Evolutionary conservation across 2,888 invertebrate species (phyloP).

Genomic region (Helobdella robusta): DNA sequence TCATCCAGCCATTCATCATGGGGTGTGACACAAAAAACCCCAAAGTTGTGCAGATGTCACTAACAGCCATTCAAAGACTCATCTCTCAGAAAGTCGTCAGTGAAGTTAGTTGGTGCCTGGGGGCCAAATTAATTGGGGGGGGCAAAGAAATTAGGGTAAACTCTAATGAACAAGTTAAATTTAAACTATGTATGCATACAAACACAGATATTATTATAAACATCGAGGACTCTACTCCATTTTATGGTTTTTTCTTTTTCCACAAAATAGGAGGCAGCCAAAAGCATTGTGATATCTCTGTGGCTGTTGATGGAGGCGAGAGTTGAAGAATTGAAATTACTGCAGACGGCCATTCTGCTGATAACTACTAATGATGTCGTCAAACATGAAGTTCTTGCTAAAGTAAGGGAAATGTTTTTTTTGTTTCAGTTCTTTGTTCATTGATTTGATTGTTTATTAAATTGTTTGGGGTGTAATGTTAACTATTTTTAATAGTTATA

Average conservation of each 20-base stretch:
- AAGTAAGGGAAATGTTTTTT: no score
- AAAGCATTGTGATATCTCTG: slow-evolving; percentile 65
- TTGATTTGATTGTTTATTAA: no score
- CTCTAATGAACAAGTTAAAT: not conserved
- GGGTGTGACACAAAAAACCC: slow-evolving; percentile 94
- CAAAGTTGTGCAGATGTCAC: slow-evolving; percentile 84
- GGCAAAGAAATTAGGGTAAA: not conserved
- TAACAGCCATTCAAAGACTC: slow-evolving; percentile 84
- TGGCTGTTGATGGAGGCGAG: slow-evolving; percentile 89
- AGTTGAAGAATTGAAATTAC: slow-evolving; percentile 84
- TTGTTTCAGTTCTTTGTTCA: no score
- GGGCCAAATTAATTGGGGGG: no score
- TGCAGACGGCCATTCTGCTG: slow-evolving; percentile 86
- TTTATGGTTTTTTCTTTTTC: not conserved
- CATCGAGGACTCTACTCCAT: not conserved
- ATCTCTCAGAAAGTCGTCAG: slow-evolving; percentile 55
- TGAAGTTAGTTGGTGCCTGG: slow-evolving; percentile 11
- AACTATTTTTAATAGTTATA: no score
- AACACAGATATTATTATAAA: no score
- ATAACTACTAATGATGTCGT: slow-evolving; percentile 90
- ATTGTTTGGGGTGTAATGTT: no score
- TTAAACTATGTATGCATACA: no score
- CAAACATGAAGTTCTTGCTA: slow-evolving; percentile 83
- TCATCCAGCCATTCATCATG: slow-evolving; percentile 87
- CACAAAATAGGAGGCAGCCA: slow-evolving; percentile 30